phyloP scores from a whole-genome alignment of 2,113 vertebrate genomes.

The Aspiorhynchus laticeps region DNA sequence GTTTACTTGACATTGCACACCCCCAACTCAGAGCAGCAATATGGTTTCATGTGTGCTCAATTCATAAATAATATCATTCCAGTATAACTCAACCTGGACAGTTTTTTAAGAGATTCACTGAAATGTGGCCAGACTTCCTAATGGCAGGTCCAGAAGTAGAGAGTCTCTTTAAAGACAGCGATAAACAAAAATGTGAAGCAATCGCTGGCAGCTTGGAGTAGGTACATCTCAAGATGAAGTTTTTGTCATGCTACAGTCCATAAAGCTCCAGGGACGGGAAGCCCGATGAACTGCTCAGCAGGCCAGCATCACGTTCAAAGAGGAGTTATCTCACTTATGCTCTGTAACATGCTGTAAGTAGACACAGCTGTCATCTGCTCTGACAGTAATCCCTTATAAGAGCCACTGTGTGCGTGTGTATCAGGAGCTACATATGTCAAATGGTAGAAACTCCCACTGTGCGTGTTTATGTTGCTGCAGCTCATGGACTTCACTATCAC shows the following conservation, averaged over 20 bases:
- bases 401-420: background rate
- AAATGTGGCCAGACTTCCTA: background rate
- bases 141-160: background rate
- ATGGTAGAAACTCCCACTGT: slow-evolving; percentile 15
- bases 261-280: slow-evolving; percentile 9
- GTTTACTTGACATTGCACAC: background rate
- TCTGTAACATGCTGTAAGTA: slow-evolving; percentile 29
- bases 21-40: background rate
- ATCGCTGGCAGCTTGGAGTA: background rate
- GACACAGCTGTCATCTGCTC: slow-evolving; percentile 36
- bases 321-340: slow-evolving; percentile 37
- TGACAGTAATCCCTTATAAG: slow-evolving; percentile 40
- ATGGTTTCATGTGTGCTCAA: background rate
- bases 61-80: background rate
- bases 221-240: background rate
- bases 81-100: background rate
- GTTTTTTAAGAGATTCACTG: background rate
- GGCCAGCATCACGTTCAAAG: slow-evolving; percentile 34
- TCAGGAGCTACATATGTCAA: slow-evolving; percentile 24
- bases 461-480: slow-evolving; percentile 12
- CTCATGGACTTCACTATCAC: background rate
- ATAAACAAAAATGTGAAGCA: slow-evolving; percentile 17
- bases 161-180: background rate
- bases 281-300: slow-evolving; percentile 6
- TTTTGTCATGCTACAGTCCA: slow-evolving; percentile 22